Evolutionary conservation across 2,113 vertebrate genomes (phyloP), one percentile per base, ranked within the genome.

Genomic region (Hucho hucho): DNA sequence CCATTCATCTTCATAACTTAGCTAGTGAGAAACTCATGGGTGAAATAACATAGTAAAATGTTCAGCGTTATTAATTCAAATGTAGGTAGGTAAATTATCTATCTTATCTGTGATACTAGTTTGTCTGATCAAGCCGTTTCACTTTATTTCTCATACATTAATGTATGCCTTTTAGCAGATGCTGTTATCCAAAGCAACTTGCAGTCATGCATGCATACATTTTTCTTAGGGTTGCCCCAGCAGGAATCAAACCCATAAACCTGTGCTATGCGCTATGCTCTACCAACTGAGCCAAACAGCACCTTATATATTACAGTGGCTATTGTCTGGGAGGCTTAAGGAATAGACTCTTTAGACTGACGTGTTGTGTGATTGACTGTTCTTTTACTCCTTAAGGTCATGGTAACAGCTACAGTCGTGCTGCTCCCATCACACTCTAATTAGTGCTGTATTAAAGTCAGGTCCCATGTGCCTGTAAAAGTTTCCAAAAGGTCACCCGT

Each of bases 361-460:
- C 14, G 28, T 26, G 7, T 20, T 32, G 25, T 32, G 6, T n/a
- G 58, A 61, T 61, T 61, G 28, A 37, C 16, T 29, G 12, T 14
- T 7, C 14, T 11, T 67, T 28, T 20, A 7, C 61, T 64, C 64
- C 25, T 75, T 85, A 84, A 82, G 81, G 84, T 85, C 73, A 65
- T 1, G 4, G 72, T 37, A 32, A 32, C 65, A 66, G 26, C 14
- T 18, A 29, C 12, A 61, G 46, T 67, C 24, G 1, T 13, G 70
- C 29, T 0, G 77, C 46, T 53, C 74, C 77, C 66, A 77, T 20
- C 63, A 73, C 12, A 72, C 12, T 28, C 56, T 71, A 65, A 65
- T 58, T 61, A 81, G 72, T 76, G 74, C 61, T 37, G 59, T 16
- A 47, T 64, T 80, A 83, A 87, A 80, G 87, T 84, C 72, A 76